Conservation (phyloP, 2,113 vertebrate genomes). For the Tapirus terrestris region DNA sequence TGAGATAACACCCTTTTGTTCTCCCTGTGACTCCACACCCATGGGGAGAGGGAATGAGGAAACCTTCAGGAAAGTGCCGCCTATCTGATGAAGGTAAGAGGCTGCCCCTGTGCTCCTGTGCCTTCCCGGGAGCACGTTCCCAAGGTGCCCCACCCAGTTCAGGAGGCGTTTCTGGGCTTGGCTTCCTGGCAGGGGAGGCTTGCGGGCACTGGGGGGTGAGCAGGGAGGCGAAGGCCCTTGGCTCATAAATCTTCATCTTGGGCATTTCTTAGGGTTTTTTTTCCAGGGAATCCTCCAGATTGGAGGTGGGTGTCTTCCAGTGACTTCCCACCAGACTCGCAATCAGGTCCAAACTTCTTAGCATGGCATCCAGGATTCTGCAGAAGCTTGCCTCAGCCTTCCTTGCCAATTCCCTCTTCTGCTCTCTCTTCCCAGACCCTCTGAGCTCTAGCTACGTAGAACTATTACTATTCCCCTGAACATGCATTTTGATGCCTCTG, state of each 20-base stretch:
- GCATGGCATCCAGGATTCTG: neutral
- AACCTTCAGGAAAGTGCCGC: slow-evolving; percentile 25
- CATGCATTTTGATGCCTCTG: neutral
- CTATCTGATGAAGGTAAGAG: neutral
- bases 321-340: neutral
- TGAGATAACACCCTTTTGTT: slow-evolving; percentile 68
- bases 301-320: neutral
- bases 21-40: slow-evolving; percentile 54
- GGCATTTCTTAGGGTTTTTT: neutral
- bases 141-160: neutral
- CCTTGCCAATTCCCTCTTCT: neutral
- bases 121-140: slow-evolving; percentile 10
- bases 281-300: neutral
- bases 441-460: neutral
- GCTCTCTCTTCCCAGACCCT: neutral
- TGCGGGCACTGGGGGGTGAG: neutral
- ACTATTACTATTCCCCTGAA: neutral
- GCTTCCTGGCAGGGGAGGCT: slow-evolving; percentile 48
- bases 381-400: neutral
- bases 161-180: slow-evolving; percentile 5
- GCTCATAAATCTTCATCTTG: neutral
- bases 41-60: slow-evolving; percentile 48
- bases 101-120: neutral
- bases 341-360: neutral
- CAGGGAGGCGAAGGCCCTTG: neutral